Percentiles rank a stretch among this genome's conserved stretches.
Evolutionary conservation across 1,140 invertebrate genomes (phyloP).

Genomic region (Heterodera carotae): DNA sequence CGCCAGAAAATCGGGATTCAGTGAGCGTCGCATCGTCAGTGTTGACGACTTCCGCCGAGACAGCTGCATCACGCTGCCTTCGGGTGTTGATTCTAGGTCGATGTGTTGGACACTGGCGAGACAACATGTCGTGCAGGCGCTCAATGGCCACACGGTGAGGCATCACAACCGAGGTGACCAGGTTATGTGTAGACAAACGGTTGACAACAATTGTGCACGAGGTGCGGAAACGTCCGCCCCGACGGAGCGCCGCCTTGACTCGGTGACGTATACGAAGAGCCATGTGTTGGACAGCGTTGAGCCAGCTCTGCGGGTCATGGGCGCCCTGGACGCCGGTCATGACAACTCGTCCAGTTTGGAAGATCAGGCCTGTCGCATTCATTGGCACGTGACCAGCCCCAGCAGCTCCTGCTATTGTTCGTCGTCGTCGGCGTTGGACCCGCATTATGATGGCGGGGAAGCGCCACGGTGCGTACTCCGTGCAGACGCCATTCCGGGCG

Average conservation of each 20-base stretch:
- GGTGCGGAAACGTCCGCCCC: no score
- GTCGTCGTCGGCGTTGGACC: not conserved
- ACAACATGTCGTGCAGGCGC: not conserved
- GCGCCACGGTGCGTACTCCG: slow-evolving; percentile 11
- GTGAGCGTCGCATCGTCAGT: not conserved
- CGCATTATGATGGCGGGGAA: slow-evolving; percentile 14
- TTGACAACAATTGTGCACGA: no score
- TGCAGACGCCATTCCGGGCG: slow-evolving; percentile 1
- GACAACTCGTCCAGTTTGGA: not conserved
- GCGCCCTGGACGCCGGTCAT: not conserved
- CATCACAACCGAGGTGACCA: not conserved
- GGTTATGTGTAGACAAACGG: not conserved
- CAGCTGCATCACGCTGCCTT: no score
- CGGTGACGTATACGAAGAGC: not conserved
- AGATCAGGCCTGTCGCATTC: not conserved
- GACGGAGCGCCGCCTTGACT: not conserved
- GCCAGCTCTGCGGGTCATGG: not conserved
- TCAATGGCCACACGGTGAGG: not conserved
- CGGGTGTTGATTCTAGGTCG: no score
- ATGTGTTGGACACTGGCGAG: not conserved
- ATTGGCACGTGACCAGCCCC: not conserved
- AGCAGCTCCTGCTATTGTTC: no score
- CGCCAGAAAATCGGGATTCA: not conserved
- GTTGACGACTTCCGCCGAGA: no score
- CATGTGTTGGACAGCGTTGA: not conserved